These are phyloP conservation scores for Sinocyclocheilus maitianheensis DNA, from an alignment of 2,113 vertebrate species.

Conservation along the genomic window DNA sequence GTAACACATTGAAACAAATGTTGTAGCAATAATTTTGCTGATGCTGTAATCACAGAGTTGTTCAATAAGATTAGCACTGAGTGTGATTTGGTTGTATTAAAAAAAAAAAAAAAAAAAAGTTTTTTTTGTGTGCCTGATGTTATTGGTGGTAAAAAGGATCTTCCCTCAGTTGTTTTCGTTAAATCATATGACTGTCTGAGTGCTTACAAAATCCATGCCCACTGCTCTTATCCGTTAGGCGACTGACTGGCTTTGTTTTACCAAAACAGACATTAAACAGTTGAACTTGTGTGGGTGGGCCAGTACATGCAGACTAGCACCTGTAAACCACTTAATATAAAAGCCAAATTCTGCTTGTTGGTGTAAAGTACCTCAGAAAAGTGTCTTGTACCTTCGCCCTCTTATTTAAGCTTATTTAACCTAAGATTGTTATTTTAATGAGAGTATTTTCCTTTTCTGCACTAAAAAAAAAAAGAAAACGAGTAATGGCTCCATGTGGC, in stretches of 20 bases:
- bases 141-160: slow-evolving; percentile 73
- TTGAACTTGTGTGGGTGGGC: not conserved
- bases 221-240: not conserved
- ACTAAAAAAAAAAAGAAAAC: slow-evolving; percentile 63
- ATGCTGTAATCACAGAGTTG: slow-evolving; percentile 71
- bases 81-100: slow-evolving; percentile 71
- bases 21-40: slow-evolving; percentile 69
- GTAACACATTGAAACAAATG: slow-evolving; percentile 70
- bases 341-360: slow-evolving; percentile 78
- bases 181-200: slow-evolving; percentile 8
- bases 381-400: slow-evolving; percentile 83
- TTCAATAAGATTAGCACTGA: slow-evolving; percentile 75
- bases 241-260: not conserved
- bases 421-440: slow-evolving; percentile 81
- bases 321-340: slow-evolving; percentile 55
- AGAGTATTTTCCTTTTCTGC: slow-evolving; percentile 71
- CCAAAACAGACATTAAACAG: not conserved
- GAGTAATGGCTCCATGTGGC: too few relatives aligned
- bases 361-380: slow-evolving; percentile 83
- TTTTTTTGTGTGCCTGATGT: slow-evolving; percentile 73
- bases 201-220: slow-evolving; percentile 18
- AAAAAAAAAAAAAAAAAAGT: slow-evolving; percentile 76
- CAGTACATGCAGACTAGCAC: not conserved
- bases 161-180: slow-evolving; percentile 31
- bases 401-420: slow-evolving; percentile 90